Evolutionary conservation across 2,797 vertebrate genomes (phyloP), one percentile per base, ranked within the genome.

Genomic region (Myotis planiceps): DNA sequence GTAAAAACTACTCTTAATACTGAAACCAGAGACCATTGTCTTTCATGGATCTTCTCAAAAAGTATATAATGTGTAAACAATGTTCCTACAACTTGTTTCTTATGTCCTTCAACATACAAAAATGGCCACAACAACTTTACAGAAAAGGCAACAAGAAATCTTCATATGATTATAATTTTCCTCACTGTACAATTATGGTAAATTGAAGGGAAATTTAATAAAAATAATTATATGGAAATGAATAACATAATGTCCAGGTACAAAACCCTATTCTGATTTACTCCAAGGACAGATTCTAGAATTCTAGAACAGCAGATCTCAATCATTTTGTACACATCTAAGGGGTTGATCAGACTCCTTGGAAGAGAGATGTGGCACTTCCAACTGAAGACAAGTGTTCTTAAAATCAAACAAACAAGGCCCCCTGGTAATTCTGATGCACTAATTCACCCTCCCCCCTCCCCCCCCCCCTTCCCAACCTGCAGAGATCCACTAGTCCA

Each of bases 361-460:
- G 14, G 21, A 58, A 49, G 32, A 82, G 19, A 55, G 10, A 93
- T 16, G 15, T 80, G 14, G 51, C 5, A 75, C 21, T 37, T 86
- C 7, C 47, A 90, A 65, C 15, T 82, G 23, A 68, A 78, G n/a
- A 63, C 5, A 60, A 47, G 13, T 37, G 2, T 88, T 53, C 51
- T 83, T 85, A 78, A 93, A 92, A 90, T 37, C 15, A 90, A 90
- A 74, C 8, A 89, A 53, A 93, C 29, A 81, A 42, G n/a, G 34
- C 7, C 21, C 8, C 5, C 9, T 29, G 5, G n/a, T 75, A 34
- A 68, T 53, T 74, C 19, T 37, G 12, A 88, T 34, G 21, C 32
- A 71, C n/a, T 78, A 39, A 37, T 13, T 53, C 27, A 8, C 92
- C 58, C 63, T 39, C 47, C 53, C 42, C 55, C 7, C n/a, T 6